A percentile compares a stretch with the other conserved stretches of the same genome.
Evolutionary conservation across 2,797 vertebrate genomes (phyloP).

Genomic region (Amblyopsis hoosieri): DNA sequence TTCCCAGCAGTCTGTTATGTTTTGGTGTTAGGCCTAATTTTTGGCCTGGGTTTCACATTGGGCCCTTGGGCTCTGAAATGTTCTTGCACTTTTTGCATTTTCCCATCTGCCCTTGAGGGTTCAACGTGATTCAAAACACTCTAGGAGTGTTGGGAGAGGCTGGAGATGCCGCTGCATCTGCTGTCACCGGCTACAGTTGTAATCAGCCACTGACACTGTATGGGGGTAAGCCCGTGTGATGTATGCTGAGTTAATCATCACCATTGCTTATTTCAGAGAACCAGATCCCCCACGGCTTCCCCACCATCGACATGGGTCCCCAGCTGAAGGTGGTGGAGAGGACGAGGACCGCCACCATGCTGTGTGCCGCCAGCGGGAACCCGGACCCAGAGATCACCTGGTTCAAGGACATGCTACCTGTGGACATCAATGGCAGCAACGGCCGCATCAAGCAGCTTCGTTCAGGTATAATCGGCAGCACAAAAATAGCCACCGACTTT

Average conservation of each 20-base stretch:
- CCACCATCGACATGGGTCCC: conserved; percentile 94
- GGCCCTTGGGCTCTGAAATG: conserved; percentile 36
- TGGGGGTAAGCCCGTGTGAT: no score
- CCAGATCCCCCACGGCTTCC: conserved; percentile 92
- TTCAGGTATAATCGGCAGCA: conserved; percentile 82
- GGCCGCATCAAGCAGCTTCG: conserved; percentile 96
- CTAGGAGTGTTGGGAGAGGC: no score
- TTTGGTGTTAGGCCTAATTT: conserved; percentile 18
- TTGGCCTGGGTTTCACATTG: conserved; percentile 28
- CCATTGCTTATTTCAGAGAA: conserved; percentile 78
- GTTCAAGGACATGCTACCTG: conserved; percentile 97
- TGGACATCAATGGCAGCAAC: conserved; percentile 91
- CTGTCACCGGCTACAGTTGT: not conserved
- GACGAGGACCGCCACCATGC: conserved; percentile 93
- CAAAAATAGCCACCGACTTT: no score
- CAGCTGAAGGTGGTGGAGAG: conserved; percentile 96
- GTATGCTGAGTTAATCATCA: not conserved
- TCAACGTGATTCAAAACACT: conserved; percentile 41
- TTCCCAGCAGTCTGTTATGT: conserved; percentile 9
- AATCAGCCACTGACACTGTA: not conserved
- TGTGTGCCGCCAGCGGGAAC: conserved; percentile 94
- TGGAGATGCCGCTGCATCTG: no score
- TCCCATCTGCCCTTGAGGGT: conserved; percentile 37
- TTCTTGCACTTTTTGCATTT: conserved; percentile 40
- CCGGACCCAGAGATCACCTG: conserved; percentile 96